These are phyloP conservation scores for Enteromius paludinosus DNA, from an alignment of 2,797 vertebrate genomes.

Conservation along the genomic window DNA sequence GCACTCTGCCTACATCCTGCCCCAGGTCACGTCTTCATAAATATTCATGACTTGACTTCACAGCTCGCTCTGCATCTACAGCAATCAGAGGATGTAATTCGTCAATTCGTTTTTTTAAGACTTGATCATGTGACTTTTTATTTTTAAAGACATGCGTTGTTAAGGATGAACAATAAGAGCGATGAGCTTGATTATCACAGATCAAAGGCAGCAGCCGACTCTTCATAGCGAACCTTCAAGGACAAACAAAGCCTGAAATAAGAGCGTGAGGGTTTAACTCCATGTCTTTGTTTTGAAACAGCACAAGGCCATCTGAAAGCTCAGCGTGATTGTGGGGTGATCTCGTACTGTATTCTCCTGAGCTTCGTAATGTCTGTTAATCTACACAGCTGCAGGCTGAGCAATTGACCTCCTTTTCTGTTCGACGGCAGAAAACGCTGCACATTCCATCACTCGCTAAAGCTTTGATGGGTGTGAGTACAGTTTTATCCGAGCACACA, in stretches of 20 bases:
- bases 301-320: conserved; percentile 73
- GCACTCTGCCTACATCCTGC: conserved; percentile 75
- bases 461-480: conserved; percentile 22
- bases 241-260: conserved; percentile 71
- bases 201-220: conserved; percentile 77
- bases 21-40: conserved; percentile 77
- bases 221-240: conserved; percentile 78
- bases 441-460: conserved; percentile 11
- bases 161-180: conserved; percentile 58
- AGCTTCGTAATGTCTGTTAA: conserved; percentile 50
- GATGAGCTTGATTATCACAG: conserved; percentile 72
- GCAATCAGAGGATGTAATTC: conserved; percentile 66
- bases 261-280: conserved; percentile 68
- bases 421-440: conserved; percentile 14
- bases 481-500: not conserved
- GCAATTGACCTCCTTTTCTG: conserved; percentile 22
- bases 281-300: conserved; percentile 43
- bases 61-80: conserved; percentile 76
- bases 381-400: conserved; percentile 41
- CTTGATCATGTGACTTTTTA: conserved; percentile 71
- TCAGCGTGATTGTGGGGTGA: conserved; percentile 68
- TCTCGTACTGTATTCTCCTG: conserved; percentile 65
- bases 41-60: conserved; percentile 77
- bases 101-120: conserved; percentile 55
- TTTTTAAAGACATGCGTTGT: conserved; percentile 66